phyloP scores from a whole-genome alignment of 2,888 invertebrate species.

The Horisme vitalbata region DNA sequence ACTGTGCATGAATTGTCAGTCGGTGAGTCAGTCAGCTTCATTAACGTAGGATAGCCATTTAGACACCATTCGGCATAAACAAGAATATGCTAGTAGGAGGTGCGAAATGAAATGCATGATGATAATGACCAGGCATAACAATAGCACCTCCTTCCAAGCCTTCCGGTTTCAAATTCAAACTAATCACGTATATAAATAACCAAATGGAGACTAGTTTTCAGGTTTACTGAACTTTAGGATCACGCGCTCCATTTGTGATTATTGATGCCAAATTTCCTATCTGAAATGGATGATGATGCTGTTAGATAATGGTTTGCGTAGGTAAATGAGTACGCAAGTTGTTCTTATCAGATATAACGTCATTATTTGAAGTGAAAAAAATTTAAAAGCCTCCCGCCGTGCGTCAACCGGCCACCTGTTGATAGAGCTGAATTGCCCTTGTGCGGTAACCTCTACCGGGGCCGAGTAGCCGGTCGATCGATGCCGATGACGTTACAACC shows the following conservation, averaged over 20 bases:
- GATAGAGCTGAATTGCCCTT: conserved; percentile 66
- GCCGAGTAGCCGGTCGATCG: conserved; percentile 57
- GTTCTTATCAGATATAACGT: conserved; percentile 48
- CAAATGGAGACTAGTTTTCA: conserved; percentile 24
- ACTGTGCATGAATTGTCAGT: no score
- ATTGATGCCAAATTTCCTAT: no score
- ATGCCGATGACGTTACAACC: conserved; percentile 77
- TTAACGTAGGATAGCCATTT: no score
- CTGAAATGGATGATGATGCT: conserved; percentile 25
- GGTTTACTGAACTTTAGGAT: conserved; percentile 29
- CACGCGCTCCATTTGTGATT: conserved; percentile 23
- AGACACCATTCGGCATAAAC: conserved; percentile 13
- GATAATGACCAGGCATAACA: conserved; percentile 22
- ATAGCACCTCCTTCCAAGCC: conserved; percentile 29
- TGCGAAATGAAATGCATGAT: conserved; percentile 20
- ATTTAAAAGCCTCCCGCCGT: conserved; percentile 49
- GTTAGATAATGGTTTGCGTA: conserved; percentile 29
- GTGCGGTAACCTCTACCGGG: conserved; percentile 64
- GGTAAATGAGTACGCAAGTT: conserved; percentile 26
- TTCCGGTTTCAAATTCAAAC: conserved; percentile 27
- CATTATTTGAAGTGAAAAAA: conserved; percentile 56
- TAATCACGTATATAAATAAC: conserved; percentile 26
- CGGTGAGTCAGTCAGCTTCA: no score
- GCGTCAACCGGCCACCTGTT: conserved; percentile 76
- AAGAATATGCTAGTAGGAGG: conserved; percentile 19